A percentile compares a stretch with the other conserved stretches of the same genome.
phyloP scores from a whole-genome alignment of 23 tunicate genomes.

The Phallusia fumigata region DNA sequence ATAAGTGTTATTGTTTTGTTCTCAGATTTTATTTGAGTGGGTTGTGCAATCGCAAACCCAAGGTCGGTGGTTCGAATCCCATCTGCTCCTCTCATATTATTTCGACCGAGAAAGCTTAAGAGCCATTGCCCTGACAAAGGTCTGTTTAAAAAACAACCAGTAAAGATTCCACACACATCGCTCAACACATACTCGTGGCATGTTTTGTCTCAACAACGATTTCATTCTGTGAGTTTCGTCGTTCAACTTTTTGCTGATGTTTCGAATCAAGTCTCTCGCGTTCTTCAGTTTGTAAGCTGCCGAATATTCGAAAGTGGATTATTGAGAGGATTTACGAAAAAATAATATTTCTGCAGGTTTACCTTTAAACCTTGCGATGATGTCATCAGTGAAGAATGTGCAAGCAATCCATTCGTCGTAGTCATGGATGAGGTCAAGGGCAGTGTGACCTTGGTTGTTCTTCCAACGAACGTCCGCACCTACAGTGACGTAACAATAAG shows the following conservation, averaged over 20 bases:
- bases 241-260: conserved; percentile 53
- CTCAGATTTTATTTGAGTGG: too few relatives aligned
- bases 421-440: conserved; percentile 74
- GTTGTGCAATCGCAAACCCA: too few relatives aligned
- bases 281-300: conserved; percentile 71
- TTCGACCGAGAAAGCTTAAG: too few relatives aligned
- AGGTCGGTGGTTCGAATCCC: too few relatives aligned
- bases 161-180: too few relatives aligned
- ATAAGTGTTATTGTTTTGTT: not conserved
- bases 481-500: not conserved
- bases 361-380: conserved; percentile 85
- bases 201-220: conserved; percentile 13
- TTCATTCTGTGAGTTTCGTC: conserved; percentile 40
- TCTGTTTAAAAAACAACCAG: too few relatives aligned
- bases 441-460: conserved; percentile 64
- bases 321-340: not conserved
- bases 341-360: not conserved
- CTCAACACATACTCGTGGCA: too few relatives aligned
- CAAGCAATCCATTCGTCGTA: conserved; percentile 87
- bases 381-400: conserved; percentile 58
- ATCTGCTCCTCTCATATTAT: too few relatives aligned
- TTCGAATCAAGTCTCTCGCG: conserved; percentile 64
- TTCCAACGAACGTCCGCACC: conserved; percentile 69
- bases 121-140: too few relatives aligned
- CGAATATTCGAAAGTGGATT: not conserved